Base-by-base conservation (phyloP, 2,113 vertebrate genomes). In the Lagenorhynchus albirostris region DNA sequence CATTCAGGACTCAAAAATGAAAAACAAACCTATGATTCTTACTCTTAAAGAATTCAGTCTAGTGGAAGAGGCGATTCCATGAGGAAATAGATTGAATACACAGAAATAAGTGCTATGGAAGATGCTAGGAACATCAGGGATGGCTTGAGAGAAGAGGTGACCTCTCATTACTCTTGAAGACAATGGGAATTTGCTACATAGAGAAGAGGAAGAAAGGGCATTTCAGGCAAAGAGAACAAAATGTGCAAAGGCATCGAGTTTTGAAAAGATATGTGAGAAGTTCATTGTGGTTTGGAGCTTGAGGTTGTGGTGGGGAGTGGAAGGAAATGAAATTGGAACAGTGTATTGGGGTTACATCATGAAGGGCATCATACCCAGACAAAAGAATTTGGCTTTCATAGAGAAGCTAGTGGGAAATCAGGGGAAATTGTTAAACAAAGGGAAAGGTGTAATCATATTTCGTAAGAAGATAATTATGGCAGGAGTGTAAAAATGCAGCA, bases 161-260 rank as follows among this genome's bases (percentile, higher is more conserved):
- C 33, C 58, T 77, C 50, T 70, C 65, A 20, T n/a, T 33, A 77
- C 68, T 93, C 50, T 91, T 68, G 50, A 81, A 74, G 79, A 44
- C 31, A 84, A 83, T 53, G 68, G 55, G 6, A 74, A 63, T 90
- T 88, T 68, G 62, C 82, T 85, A 4, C 50, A 53, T 17, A 58
- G 41, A 77, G 53, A 88, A 92, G 80, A 95, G 33, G 91, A 91
- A 55, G 38, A 97, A 96, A 97, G 96, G 94, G 83, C 94, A 89
- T 98, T 96, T 96, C 95, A 97, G 95, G 97, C 95, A 60, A 97
- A 90, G 81, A 96, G 95, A 92, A 95, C 90, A 92, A 96, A 98
- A 96, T 97, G 92, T 98, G 58, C 95, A 95, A 86, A 96, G 80
- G 36, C 94, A 86, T 20, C 31, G 70, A 70, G 36, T 95, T 97